Evolutionary conservation across 2,888 invertebrate species (phyloP).

Genomic region (Merodon equestris): DNA sequence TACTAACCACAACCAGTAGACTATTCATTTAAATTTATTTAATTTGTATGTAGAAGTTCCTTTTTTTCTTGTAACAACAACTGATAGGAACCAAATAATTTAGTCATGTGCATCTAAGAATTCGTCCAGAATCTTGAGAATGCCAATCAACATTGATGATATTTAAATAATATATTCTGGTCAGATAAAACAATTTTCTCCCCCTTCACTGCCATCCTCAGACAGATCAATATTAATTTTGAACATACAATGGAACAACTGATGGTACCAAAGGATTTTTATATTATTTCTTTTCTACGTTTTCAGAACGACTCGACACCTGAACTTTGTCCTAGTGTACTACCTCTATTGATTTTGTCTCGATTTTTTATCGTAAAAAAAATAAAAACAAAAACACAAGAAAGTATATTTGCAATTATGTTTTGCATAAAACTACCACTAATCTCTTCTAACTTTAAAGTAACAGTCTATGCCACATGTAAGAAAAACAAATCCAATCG

Average conservation of each 20-base stretch:
- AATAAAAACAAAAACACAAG: too few species aligned
- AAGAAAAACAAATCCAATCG: slow-evolving; percentile 9
- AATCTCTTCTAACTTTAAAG: slow-evolving; percentile 41
- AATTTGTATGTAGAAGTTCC: too few species aligned
- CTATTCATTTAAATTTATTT: too few species aligned
- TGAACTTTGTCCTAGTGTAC: slow-evolving; percentile 53
- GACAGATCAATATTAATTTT: not conserved
- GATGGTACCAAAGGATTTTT: too few species aligned
- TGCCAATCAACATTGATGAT: too few species aligned
- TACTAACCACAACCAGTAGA: not conserved
- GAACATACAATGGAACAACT: too few species aligned
- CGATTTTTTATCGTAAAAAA: not conserved
- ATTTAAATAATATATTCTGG: too few species aligned
- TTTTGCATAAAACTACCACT: slow-evolving; percentile 2
- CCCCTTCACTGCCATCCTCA: not conserved
- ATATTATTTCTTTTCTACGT: too few species aligned
- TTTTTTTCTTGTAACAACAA: not conserved
- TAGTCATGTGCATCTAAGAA: too few species aligned
- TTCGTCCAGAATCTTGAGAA: too few species aligned
- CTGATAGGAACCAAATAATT: not conserved
- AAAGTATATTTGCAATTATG: too few species aligned
- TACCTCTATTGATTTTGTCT: slow-evolving; percentile 54
- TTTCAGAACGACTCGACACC: not conserved
- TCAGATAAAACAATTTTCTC: not conserved
- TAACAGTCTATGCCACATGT: slow-evolving; percentile 22